Conservation (phyloP, 2,113 vertebrate genomes). For the Prochilodus magdalenae region DNA sequence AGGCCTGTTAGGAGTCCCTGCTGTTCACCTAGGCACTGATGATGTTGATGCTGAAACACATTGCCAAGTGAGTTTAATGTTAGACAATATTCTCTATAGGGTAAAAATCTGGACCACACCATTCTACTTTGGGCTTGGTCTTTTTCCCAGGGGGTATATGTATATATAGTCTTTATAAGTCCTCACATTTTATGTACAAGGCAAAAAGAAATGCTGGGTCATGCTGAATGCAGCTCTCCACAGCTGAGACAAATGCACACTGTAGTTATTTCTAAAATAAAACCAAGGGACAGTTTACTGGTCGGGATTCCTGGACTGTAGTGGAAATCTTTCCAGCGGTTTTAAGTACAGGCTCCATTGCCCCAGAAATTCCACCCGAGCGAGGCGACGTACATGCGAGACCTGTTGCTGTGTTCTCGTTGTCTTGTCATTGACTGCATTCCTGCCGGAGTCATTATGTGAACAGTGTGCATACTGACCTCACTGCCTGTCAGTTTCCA, state of each 20-base stretch:
- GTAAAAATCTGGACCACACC: too few relatives aligned
- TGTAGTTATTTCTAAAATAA: neutral
- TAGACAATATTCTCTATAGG: too few relatives aligned
- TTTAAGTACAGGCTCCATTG: neutral
- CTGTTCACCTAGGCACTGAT: too few relatives aligned
- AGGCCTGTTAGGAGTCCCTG: too few relatives aligned
- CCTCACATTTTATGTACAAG: neutral
- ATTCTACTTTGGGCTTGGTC: too few relatives aligned
- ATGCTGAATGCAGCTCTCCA: neutral
- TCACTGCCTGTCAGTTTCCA: slow-evolving; percentile 75
- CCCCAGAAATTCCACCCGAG: neutral
- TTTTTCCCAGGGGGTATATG: too few relatives aligned
- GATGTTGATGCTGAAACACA: too few relatives aligned
- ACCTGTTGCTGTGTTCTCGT: slow-evolving; percentile 31
- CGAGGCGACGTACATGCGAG: neutral
- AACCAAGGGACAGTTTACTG: neutral
- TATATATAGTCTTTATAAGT: too few relatives aligned
- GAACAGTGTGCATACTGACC: slow-evolving; percentile 65
- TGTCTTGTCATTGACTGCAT: slow-evolving; percentile 51
- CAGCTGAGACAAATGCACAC: neutral
- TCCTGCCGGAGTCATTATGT: slow-evolving; percentile 48
- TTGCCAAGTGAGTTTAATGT: too few relatives aligned
- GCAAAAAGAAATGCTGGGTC: neutral
- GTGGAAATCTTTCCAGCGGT: neutral
- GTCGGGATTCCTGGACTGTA: neutral